These are phyloP conservation scores for Centrocercus urophasianus DNA, from an alignment of 2,113 vertebrate genomes.

Conservation along the genomic window DNA sequence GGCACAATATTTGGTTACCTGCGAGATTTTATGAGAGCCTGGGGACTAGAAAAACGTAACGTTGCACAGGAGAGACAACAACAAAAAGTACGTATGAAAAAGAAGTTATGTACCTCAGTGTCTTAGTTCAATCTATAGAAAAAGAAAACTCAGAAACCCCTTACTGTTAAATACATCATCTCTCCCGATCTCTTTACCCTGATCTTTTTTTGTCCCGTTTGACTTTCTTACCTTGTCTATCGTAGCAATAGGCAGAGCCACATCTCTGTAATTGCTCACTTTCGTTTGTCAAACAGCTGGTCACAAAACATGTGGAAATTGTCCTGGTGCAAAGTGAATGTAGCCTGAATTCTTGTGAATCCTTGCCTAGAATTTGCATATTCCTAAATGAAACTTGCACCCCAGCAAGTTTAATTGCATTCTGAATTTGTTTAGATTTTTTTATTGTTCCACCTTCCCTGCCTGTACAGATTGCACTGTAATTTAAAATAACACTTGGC, in stretches of 20 bases:
- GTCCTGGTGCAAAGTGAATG: neutral
- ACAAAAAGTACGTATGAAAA: constrained; percentile 87
- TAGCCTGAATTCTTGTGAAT: neutral
- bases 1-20: constrained; percentile 93
- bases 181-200: neutral
- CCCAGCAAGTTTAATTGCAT: neutral
- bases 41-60: constrained; percentile 89
- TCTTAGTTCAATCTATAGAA: neutral
- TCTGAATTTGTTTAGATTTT: neutral
- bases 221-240: neutral
- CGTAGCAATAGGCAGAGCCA: fast-evolving
- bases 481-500: neutral
- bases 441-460: neutral
- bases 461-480: neutral
- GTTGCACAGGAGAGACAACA: constrained; percentile 86
- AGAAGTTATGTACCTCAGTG: neutral
- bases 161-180: neutral
- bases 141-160: neutral
- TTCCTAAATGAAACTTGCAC: neutral
- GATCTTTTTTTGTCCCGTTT: neutral
- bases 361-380: fast-evolving
- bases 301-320: neutral
- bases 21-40: constrained; percentile 91
- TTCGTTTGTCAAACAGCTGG: neutral
- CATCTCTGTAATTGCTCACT: neutral